Conservation (phyloP, 2,888 invertebrate genomes). For the Watsonalla cultraria region DNA sequence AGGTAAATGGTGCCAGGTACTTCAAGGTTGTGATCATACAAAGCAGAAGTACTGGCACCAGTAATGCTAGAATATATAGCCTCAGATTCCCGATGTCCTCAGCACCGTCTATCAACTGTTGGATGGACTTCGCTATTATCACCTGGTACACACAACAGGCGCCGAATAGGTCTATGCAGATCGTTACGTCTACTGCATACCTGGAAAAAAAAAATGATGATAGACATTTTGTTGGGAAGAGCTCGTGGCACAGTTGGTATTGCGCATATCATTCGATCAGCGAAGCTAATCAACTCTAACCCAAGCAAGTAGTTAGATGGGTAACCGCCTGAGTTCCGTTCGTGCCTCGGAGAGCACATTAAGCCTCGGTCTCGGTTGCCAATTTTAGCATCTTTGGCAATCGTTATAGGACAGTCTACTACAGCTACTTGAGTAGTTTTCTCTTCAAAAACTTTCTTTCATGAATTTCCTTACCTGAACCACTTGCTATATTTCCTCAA, state of each 20-base stretch:
- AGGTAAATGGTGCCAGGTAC: conserved; percentile 63
- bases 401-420: too few relatives aligned
- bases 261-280: too few relatives aligned
- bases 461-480: conserved; percentile 46
- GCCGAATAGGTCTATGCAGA: conserved; percentile 66
- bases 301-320: too few relatives aligned
- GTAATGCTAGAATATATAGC: conserved; percentile 48
- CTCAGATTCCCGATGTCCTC: conserved; percentile 36
- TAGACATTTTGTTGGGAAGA: too few relatives aligned
- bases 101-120: conserved; percentile 43
- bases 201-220: conserved; percentile 23
- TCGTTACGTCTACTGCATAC: conserved; percentile 53
- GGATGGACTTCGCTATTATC: conserved; percentile 65
- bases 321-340: too few relatives aligned
- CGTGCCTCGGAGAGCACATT: too few relatives aligned
- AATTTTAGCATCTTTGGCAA: too few relatives aligned
- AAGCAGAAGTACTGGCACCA: conserved; percentile 57
- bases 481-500: conserved; percentile 57
- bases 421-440: too few relatives aligned
- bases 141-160: conserved; percentile 69
- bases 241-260: too few relatives aligned
- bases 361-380: too few relatives aligned
- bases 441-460: too few relatives aligned
- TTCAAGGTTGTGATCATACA: conserved; percentile 69
- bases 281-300: too few relatives aligned